Base-by-base conservation (phyloP, 2,888 invertebrate genomes). In the Phyto melanocephala region DNA sequence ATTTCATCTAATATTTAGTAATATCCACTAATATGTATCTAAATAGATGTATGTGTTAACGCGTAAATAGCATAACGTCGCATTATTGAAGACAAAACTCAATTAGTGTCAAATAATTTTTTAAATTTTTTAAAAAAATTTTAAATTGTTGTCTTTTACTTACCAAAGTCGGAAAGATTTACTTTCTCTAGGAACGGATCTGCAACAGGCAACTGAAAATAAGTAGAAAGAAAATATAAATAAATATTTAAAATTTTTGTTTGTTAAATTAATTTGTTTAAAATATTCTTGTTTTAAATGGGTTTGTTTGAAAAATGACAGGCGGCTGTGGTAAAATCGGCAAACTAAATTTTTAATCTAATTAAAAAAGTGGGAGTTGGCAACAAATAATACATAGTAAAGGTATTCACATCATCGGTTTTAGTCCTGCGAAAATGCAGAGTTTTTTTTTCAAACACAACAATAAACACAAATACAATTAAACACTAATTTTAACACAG, bases 121-220 rank as follows among this genome's bases (percentile, higher is more conserved):
- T 10, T 28, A 54, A 2, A 1, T 17, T 13, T 13, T 35, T 56
- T 17, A 4, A 17, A 35, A 20, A 58, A 22, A 50, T 13, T 70
- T 54, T 11, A 37, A 17, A n/a, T 45, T 47, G 20, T 22, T 13
- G 28, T 20, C 62, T 17, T 33, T 52, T 33, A 93, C 95, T 95
- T 91, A 96, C 95, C 95, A 87, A 95, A 93, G 92, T 95, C 95
- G 63, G 94, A 94, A 86, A 95, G 92, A 89, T 93, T 94, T 87
- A 95, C 95, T 93, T 97, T 97, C 91, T 97, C 97, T 92, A 97
- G 91, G 92, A 97, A 97, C 58, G 97, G 97, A 92, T 97, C 97
- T 65, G 96, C 97, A 68, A 96, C 96, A 80, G 97, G 97, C 88
- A 97, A 93, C 97, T 97, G 94, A 74, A 94, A 94, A 85, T 90